phyloP scores from a whole-genome alignment of 2,888 invertebrate genomes.

The Erannis defoliaria region DNA sequence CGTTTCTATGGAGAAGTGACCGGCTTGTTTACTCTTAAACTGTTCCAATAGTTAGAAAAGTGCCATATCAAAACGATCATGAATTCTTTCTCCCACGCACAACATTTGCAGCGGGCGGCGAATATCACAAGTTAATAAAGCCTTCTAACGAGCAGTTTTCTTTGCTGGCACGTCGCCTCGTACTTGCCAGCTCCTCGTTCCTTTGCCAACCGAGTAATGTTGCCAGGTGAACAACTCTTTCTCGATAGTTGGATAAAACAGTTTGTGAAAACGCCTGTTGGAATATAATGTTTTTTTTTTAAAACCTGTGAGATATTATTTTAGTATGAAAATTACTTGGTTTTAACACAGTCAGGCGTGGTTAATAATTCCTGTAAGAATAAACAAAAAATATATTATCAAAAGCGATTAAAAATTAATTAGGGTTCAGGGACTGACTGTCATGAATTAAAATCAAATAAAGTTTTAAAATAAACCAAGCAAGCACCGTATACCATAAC shows the following conservation, averaged over 20 bases:
- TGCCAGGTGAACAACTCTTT: not conserved
- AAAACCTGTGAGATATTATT: not conserved
- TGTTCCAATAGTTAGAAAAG: not conserved
- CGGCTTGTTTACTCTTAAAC: too few species aligned
- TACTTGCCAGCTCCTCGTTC: conserved; percentile 21
- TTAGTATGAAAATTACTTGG: too few species aligned
- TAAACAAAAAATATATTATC: too few species aligned
- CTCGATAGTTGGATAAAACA: not conserved
- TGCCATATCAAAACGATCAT: conserved; percentile 38
- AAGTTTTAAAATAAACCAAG: too few species aligned
- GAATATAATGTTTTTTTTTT: not conserved
- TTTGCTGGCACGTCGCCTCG: conserved; percentile 41
- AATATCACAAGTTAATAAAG: conserved; percentile 65
- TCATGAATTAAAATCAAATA: too few species aligned
- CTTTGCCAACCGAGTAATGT: conserved; percentile 7
- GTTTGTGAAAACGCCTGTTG: not conserved
- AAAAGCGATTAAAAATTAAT: too few species aligned
- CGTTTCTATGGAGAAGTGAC: too few species aligned
- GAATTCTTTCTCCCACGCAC: conserved; percentile 17
- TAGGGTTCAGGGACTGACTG: too few species aligned
- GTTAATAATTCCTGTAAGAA: too few species aligned
- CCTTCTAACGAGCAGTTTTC: conserved; percentile 65
- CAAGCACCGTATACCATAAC: too few species aligned
- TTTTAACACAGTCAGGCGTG: too few species aligned
- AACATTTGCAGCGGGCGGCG: conserved; percentile 39